Conservation (phyloP, 2,113 vertebrate genomes). For the Gambusia affinis region DNA sequence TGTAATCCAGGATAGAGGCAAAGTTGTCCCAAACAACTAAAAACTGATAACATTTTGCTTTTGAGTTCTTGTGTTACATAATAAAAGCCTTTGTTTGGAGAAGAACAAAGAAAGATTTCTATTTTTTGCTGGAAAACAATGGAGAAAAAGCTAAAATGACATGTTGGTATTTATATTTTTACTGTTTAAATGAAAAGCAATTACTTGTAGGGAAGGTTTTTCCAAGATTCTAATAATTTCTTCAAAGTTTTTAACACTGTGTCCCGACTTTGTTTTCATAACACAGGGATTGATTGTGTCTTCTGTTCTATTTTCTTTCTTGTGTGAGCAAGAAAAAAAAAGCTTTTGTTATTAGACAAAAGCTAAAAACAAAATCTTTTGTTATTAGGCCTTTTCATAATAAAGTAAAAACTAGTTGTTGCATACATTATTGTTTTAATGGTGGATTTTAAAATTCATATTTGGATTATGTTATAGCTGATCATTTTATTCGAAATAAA, state of each 20-base stretch:
- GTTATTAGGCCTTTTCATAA: neutral
- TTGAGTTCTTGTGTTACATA: neutral
- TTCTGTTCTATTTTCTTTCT: neutral
- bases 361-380: neutral
- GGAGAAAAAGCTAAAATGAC: neutral
- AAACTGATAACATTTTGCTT: too few species aligned
- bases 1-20: neutral
- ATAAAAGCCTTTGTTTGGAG: neutral
- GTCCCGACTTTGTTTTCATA: neutral
- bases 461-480: neutral
- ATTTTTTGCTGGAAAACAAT: neutral
- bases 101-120: neutral
- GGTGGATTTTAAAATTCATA: neutral
- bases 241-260: neutral
- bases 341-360: neutral
- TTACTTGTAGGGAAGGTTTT: neutral
- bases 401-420: neutral
- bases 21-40: neutral
- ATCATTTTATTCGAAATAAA: too few species aligned
- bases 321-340: too few species aligned
- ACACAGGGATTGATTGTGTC: neutral
- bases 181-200: neutral
- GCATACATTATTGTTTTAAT: neutral
- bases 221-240: too few species aligned
- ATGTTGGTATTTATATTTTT: neutral